A percentile compares a stretch with the other conserved stretches of the same genome.
Evolutionary conservation across 2,888 invertebrate species (phyloP).

Genomic region (Tetragonisca angustula): DNA sequence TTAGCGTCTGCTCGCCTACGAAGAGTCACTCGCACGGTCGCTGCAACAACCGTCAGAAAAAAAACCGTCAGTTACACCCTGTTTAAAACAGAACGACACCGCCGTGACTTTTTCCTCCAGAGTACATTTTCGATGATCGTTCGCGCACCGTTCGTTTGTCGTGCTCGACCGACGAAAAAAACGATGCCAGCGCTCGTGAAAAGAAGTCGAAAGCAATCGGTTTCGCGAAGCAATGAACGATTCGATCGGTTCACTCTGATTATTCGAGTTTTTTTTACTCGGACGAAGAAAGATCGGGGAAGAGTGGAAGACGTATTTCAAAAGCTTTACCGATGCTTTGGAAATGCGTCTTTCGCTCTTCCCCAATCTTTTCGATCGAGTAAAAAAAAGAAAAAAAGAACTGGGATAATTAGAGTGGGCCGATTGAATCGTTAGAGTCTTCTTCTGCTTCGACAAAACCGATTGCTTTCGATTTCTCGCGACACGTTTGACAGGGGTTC

Average conservation of each 20-base stretch:
- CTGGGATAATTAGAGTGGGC: too few species aligned
- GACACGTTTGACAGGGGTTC: too few species aligned
- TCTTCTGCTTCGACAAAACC: too few species aligned
- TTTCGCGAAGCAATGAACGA: too few species aligned
- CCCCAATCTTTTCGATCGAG: neutral
- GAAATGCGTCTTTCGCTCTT: too few species aligned
- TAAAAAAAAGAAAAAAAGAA: neutral
- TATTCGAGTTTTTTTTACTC: neutral
- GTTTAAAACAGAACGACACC: slow-evolving; percentile 48
- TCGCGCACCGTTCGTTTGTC: neutral
- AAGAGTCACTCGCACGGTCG: slow-evolving; percentile 95
- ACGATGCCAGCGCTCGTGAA: slow-evolving; percentile 2
- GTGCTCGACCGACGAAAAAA: neutral
- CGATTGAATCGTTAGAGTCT: neutral
- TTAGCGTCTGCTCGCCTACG: slow-evolving; percentile 89
- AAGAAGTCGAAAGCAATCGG: too few species aligned
- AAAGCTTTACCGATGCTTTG: too few species aligned
- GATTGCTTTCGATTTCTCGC: too few species aligned
- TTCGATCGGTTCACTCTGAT: neutral
- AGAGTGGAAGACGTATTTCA: too few species aligned
- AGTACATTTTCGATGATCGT: slow-evolving; percentile 68
- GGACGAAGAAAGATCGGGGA: too few species aligned
- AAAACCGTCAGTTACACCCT: slow-evolving; percentile 79
- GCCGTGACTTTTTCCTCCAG: slow-evolving; percentile 63
- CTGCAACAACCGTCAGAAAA: slow-evolving; percentile 89